Percentiles rank a stretch among this genome's conserved stretches.
phyloP scores from a whole-genome alignment of 2,113 vertebrate species.

The Coreoperca whiteheadi region DNA sequence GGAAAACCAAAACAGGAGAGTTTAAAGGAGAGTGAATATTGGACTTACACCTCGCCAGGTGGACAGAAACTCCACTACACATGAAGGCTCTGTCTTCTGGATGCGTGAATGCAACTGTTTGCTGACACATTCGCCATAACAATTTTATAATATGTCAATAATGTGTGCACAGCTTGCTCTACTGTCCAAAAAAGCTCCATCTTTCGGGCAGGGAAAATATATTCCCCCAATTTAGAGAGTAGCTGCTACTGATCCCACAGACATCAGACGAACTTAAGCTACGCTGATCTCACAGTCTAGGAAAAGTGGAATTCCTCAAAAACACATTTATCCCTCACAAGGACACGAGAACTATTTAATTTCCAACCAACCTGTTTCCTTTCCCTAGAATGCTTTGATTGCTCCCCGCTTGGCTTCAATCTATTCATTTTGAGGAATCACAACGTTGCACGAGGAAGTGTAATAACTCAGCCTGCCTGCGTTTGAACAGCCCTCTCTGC shows the following conservation, averaged over 20 bases:
- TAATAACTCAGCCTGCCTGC: conserved; percentile 9
- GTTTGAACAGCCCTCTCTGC: conserved; percentile 22
- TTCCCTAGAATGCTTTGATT: background rate
- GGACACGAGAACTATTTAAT: background rate
- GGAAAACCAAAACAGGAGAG: background rate
- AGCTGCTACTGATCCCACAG: background rate
- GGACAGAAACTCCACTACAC: background rate
- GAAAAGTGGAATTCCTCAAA: background rate
- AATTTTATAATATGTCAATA: background rate
- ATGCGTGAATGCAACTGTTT: background rate
- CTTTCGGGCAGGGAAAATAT: background rate
- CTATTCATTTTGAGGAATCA: conserved; percentile 8
- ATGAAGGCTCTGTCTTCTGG: background rate
- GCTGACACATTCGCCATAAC: background rate
- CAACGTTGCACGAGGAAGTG: background rate
- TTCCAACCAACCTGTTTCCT: background rate
- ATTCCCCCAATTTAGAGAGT: background rate
- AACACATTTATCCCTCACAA: background rate
- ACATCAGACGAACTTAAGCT: background rate
- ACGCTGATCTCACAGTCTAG: background rate
- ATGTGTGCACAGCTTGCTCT: background rate
- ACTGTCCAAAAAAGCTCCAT: background rate
- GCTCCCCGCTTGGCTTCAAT: background rate
- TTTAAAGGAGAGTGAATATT: background rate
- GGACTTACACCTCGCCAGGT: no score